Evolutionary conservation across 1,140 invertebrate species (phyloP).

Genomic region (Dysdera silvatica): DNA sequence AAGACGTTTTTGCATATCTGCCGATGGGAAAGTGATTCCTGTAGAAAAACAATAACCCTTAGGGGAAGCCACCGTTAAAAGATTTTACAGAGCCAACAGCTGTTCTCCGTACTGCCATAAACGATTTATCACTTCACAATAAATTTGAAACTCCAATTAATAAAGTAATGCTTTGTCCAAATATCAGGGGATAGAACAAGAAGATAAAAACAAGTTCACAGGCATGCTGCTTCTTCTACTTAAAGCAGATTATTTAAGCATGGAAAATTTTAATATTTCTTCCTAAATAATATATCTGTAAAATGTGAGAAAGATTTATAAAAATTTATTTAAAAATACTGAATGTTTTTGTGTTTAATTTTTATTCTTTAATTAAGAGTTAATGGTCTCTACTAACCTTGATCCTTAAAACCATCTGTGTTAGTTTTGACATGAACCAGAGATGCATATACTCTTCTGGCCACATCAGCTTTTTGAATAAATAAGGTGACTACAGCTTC

Average conservation of each 20-base stretch:
- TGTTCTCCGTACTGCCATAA: background rate
- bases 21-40: slow-evolving; percentile 46
- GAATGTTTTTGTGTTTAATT: no score
- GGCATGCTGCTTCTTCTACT: no score
- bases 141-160: background rate
- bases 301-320: no score
- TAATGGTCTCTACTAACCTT: slow-evolving; percentile 51
- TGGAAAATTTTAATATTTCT: no score
- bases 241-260: no score
- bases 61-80: background rate
- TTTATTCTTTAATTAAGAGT: no score
- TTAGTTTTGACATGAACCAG: slow-evolving; percentile 74
- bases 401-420: slow-evolving; percentile 78
- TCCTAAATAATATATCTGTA: no score
- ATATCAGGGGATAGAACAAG: no score
- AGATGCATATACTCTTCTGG: slow-evolving; percentile 50
- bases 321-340: no score
- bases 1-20: slow-evolving; percentile 38
- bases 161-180: no score
- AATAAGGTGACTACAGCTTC: slow-evolving; percentile 51
- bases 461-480: slow-evolving; percentile 47
- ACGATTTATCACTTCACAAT: background rate
- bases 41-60: background rate
- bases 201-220: no score
- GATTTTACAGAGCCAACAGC: background rate